phyloP scores from a whole-genome alignment of 2,113 vertebrate genomes.

The Alligator sinensis region DNA sequence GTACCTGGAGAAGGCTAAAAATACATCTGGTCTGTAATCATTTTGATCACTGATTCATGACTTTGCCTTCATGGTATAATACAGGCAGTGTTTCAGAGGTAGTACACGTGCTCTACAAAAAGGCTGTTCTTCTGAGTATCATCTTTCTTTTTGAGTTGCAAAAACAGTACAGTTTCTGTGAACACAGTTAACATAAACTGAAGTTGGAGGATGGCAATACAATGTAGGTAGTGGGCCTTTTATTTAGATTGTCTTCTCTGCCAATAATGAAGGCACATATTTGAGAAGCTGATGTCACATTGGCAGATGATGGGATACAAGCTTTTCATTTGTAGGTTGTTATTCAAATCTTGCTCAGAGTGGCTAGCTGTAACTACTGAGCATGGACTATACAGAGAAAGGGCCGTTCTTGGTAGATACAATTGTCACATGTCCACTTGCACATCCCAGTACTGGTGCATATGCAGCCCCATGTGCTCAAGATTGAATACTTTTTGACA shows the following conservation, averaged over 20 bases:
- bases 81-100: neutral
- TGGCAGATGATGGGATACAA: neutral
- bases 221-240: neutral
- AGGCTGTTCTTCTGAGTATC: neutral
- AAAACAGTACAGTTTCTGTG: neutral
- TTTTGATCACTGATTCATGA: neutral
- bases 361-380: neutral
- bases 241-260: neutral
- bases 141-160: neutral
- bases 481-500: too few relatives aligned
- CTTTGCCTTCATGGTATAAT: neutral
- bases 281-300: neutral
- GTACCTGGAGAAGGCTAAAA: conserved; percentile 1
- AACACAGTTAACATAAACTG: neutral
- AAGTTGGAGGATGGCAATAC: neutral
- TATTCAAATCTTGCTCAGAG: neutral
- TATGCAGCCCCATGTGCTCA: too few relatives aligned
- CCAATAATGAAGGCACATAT: neutral
- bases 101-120: neutral
- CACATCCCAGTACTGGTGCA: too few relatives aligned
- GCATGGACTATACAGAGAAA: neutral
- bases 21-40: neutral
- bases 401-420: neutral
- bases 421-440: too few relatives aligned
- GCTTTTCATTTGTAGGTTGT: neutral